A percentile compares a stretch with the other conserved stretches of the same genome.
Evolutionary conservation across 2,113 vertebrate species (phyloP).

Genomic region (Cromileptes altivelis): DNA sequence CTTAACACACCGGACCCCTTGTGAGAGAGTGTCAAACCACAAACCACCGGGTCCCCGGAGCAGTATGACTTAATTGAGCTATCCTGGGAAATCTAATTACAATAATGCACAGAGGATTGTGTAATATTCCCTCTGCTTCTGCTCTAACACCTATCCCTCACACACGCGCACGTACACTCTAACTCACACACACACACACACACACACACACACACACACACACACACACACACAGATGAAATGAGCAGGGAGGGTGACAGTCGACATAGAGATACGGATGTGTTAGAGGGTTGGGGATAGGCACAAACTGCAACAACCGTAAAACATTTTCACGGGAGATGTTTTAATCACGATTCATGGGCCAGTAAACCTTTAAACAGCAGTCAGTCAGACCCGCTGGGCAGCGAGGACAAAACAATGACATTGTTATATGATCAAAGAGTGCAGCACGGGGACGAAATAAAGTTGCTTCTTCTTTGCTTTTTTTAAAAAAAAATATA

Average conservation of each 20-base stretch:
- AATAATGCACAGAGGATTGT: slow-evolving; percentile 82
- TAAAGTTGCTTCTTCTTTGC: slow-evolving; percentile 25
- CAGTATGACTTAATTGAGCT: slow-evolving; percentile 85
- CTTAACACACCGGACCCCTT: slow-evolving; percentile 80
- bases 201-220: slow-evolving; percentile 4
- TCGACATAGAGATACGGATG: slow-evolving; percentile 30
- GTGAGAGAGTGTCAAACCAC: slow-evolving; percentile 81
- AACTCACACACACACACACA: not conserved
- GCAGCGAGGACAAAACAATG: slow-evolving; percentile 59
- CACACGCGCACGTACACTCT: not conserved
- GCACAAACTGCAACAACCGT: slow-evolving; percentile 70
- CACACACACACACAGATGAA: slow-evolving; percentile 31
- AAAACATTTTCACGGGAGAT: slow-evolving; percentile 77
- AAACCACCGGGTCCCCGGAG: slow-evolving; percentile 76
- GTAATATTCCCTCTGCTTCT: slow-evolving; percentile 74
- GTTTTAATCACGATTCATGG: slow-evolving; percentile 82
- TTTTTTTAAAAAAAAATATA: not conserved
- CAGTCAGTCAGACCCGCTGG: slow-evolving; percentile 55
- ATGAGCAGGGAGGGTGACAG: slow-evolving; percentile 36
- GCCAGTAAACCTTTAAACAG: slow-evolving; percentile 76
- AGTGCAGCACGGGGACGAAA: not conserved
- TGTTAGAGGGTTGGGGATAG: slow-evolving; percentile 51
- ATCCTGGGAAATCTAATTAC: slow-evolving; percentile 86
- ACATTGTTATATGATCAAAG: slow-evolving; percentile 36
- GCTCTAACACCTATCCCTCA: slow-evolving; percentile 69